phyloP scores from a whole-genome alignment of 2,113 vertebrate species.

The Blennius ocellaris region DNA sequence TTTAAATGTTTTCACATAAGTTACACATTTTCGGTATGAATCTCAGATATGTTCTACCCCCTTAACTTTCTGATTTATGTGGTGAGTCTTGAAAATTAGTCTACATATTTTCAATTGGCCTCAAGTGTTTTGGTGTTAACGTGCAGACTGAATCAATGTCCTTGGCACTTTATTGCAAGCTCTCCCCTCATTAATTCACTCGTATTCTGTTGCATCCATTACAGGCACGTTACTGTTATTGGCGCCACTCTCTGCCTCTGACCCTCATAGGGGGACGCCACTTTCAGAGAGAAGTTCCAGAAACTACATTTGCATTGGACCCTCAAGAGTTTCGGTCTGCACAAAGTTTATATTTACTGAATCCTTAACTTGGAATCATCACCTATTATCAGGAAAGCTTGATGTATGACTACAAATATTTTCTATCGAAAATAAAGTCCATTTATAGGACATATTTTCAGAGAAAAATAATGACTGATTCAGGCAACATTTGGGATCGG shows the following conservation, averaged over 20 bases:
- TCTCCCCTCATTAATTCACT: background rate
- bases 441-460: too few relatives aligned
- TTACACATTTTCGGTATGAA: background rate
- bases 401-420: background rate
- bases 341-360: conserved; percentile 4
- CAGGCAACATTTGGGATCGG: too few relatives aligned
- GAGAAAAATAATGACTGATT: too few relatives aligned
- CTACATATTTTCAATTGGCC: background rate
- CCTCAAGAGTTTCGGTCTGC: background rate
- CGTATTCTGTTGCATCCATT: conserved; percentile 1
- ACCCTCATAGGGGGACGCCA: background rate
- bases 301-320: background rate
- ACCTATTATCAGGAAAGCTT: background rate
- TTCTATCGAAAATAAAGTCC: background rate
- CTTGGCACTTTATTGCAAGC: background rate
- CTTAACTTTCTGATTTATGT: background rate
- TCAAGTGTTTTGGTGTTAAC: background rate
- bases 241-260: background rate
- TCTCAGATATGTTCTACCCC: background rate
- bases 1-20: background rate
- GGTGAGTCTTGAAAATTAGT: background rate
- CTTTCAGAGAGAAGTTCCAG: conserved; percentile 1
- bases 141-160: background rate
- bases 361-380: background rate
- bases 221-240: background rate